Percentiles rank a stretch among this genome's conserved stretches.
Conservation (phyloP, 2,888 invertebrate genomes). For the Andricus quercusramuli region DNA sequence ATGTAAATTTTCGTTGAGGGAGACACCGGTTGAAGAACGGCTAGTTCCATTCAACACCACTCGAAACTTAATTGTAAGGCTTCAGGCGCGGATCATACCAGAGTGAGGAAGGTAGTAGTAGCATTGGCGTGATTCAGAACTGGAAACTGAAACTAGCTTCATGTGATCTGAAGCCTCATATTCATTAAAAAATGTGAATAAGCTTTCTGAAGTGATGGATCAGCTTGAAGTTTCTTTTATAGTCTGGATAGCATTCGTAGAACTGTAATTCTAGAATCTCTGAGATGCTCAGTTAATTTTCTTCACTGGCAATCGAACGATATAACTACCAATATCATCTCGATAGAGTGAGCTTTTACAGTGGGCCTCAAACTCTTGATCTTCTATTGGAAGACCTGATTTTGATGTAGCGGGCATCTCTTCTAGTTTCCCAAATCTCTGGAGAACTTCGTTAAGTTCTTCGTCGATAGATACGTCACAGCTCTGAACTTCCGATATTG, state of each 20-base stretch:
- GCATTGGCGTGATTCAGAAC: not conserved
- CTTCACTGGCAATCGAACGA: not conserved
- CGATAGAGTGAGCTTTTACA: conserved; percentile 12
- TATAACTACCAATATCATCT: conserved; percentile 19
- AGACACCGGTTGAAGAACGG: conserved; percentile 49
- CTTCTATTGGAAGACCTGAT: not conserved
- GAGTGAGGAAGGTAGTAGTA: conserved; percentile 54
- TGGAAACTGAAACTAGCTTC: not conserved
- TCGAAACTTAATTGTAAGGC: conserved; percentile 52
- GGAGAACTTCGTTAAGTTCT: conserved; percentile 3
- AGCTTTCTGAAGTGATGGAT: conserved; percentile 16
- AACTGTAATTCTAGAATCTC: not conserved
- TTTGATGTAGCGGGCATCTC: not conserved
- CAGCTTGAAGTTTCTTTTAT: too few relatives aligned
- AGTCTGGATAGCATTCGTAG: too few relatives aligned
- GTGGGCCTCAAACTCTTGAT: conserved; percentile 39
- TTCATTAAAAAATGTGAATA: conserved; percentile 15
- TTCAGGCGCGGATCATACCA: conserved; percentile 53
- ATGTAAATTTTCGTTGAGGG: conserved; percentile 58
- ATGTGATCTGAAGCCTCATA: conserved; percentile 32
- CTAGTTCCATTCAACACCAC: conserved; percentile 45
- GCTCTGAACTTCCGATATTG: too few relatives aligned
- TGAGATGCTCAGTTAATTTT: not conserved
- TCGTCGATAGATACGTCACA: not conserved
- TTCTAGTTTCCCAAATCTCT: conserved; percentile 31